Evolutionary conservation across 2,888 invertebrate genomes (phyloP).

Genomic region (Stictocephala bisonia): DNA sequence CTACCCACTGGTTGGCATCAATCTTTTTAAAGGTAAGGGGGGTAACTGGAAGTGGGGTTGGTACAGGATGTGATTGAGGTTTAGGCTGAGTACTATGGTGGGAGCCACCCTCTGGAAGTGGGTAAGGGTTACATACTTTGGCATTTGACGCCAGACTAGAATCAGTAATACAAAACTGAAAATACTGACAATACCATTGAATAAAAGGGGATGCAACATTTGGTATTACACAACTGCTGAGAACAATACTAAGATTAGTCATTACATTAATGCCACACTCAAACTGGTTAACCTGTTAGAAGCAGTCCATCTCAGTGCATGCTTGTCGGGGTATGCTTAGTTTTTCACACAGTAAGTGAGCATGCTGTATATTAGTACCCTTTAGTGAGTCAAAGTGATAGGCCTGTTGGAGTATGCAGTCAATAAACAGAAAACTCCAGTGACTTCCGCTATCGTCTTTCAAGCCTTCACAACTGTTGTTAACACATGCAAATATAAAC

Average conservation of each 20-base stretch:
- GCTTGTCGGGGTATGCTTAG: neutral
- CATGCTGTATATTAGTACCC: neutral
- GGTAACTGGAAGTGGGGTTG: too few relatives aligned
- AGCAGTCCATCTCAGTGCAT: neutral
- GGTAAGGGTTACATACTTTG: too few relatives aligned
- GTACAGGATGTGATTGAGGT: too few relatives aligned
- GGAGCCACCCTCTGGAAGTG: too few relatives aligned
- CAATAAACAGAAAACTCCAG: neutral
- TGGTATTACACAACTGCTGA: neutral
- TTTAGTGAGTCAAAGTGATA: neutral
- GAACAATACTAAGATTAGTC: neutral
- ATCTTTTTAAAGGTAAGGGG: too few relatives aligned
- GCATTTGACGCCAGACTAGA: too few relatives aligned
- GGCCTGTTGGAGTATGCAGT: neutral
- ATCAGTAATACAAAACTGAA: too few relatives aligned
- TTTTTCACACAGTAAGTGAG: neutral
- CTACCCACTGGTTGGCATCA: too few relatives aligned
- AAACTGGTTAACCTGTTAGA: neutral
- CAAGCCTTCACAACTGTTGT: neutral
- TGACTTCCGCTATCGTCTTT: neutral
- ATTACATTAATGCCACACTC: neutral
- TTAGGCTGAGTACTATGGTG: too few relatives aligned
- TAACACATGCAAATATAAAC: neutral
- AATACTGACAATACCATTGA: neutral
- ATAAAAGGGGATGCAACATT: neutral